Evolutionary conservation across 2,113 vertebrate species (phyloP), one percentile per base, ranked within the genome.

Genomic region (Boulengeromyrus knoepffleri): DNA sequence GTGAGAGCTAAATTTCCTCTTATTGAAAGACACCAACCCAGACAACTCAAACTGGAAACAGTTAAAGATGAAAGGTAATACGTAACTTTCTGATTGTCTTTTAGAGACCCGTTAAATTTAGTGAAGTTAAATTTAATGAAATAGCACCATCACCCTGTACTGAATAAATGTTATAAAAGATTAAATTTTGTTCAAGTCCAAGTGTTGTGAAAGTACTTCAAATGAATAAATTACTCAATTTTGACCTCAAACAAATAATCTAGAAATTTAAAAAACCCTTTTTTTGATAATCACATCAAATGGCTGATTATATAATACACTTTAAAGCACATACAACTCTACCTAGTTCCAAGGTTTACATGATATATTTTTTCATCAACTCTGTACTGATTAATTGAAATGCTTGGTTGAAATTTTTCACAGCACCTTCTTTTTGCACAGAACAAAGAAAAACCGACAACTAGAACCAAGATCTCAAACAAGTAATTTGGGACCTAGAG

Each of bases 1-100:
- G 93, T 98, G 88, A 95, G 93, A 94, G 96, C 95, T 2, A 95
- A 97, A 94, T 98, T 99, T 93, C 92, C 92, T 21, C 90, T 95
- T n/a, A 36, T 91, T 86, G 90, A 19, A 62, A 62, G 45, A 27
- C 45, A 45, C 12, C 42, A 58, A 46, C 49, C 58, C 19, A 85
- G 53, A 90, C 49, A 80, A 31, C 17, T 52, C 1, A 89, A 86
- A 50, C 58, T 88, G 39, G 89, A 91, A 47, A 50, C 19, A 21
- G 7, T n/a, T 85, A 89, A 92, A 84, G 88, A 88, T 17, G 89
- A 90, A 66, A 31, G 50, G 91, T 91, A 90, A 47, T 84, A 39
- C 88, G 66, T 80, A 70, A 93, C 88, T 90, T 85, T 91, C 88
- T 31, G 88, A 17, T 80, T 19, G 17, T 17, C 31, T 80, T 80